Conservation (phyloP, 2,888 invertebrate genomes). For the Netelia inedita region DNA sequence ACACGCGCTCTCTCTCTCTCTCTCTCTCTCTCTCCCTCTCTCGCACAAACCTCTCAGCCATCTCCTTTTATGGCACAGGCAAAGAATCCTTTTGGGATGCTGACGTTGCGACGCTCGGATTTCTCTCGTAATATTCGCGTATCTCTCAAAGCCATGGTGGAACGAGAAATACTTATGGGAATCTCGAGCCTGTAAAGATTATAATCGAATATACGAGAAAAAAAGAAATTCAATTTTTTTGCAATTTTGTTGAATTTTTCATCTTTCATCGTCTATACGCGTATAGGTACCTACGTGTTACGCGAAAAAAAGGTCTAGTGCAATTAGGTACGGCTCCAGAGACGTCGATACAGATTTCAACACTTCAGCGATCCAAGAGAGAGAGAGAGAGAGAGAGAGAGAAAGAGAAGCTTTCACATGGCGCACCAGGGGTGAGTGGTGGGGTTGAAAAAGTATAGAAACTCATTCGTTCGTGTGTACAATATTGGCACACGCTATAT, state of each 20-base stretch:
- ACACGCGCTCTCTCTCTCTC: slow-evolving; percentile 17
- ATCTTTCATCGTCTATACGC: not conserved
- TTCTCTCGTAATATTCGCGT: slow-evolving; percentile 43
- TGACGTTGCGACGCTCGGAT: slow-evolving; percentile 50
- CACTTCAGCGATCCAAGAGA: slow-evolving; percentile 4
- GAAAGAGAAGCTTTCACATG: not conserved
- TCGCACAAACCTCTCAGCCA: not conserved
- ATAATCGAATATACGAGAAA: slow-evolving; percentile 30
- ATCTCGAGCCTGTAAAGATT: slow-evolving; percentile 5
- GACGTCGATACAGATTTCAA: slow-evolving; percentile 31
- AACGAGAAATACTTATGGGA: not conserved
- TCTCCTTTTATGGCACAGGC: slow-evolving; percentile 24
- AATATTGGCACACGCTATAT: no score
- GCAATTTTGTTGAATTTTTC: not conserved
- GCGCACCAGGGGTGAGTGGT: not conserved
- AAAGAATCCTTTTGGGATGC: slow-evolving; percentile 52
- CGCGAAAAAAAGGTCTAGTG: not conserved
- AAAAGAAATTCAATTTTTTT: not conserved
- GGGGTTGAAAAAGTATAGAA: slow-evolving; percentile 13
- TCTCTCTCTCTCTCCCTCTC: not conserved
- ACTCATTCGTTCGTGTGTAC: slow-evolving; percentile 21
- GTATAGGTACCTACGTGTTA: not conserved
- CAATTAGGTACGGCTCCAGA: slow-evolving; percentile 14
- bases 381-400: not conserved
- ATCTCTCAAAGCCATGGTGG: not conserved